A percentile compares a stretch with the other conserved stretches of the same genome.
Conservation (phyloP, 2,888 invertebrate species). For the Lagria hirta region DNA sequence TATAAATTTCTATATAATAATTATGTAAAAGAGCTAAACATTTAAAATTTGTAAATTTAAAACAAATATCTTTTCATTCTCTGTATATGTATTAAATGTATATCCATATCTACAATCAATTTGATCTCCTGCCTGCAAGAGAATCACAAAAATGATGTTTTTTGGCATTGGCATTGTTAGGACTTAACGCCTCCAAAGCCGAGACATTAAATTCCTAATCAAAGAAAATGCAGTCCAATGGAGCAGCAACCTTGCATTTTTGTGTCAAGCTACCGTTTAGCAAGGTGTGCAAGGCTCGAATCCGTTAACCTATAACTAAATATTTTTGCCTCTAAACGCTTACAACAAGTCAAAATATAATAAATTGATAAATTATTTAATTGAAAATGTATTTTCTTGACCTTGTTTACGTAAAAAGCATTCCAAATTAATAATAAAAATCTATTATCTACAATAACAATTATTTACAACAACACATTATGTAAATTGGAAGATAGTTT, state of each 20-base stretch:
- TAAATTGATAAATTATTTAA: constrained; percentile 26
- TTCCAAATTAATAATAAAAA: constrained; percentile 12
- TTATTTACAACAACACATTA: constrained; percentile 31
- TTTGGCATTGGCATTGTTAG: background rate
- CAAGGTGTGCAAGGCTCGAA: constrained; percentile 9
- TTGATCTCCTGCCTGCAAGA: constrained; percentile 38
- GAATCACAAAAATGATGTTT: constrained; percentile 25
- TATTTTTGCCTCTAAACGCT: constrained; percentile 33
- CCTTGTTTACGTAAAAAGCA: constrained; percentile 28
- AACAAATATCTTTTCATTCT: constrained; percentile 15
- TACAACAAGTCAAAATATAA: constrained; percentile 41
- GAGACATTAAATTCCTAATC: background rate
- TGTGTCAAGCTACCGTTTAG: constrained; percentile 10
- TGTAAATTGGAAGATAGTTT: constrained; percentile 6
- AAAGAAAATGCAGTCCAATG: constrained; percentile 4
- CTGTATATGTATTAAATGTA: no score
- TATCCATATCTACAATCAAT: constrained; percentile 21
- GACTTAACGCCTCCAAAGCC: constrained; percentile 1
- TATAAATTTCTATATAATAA: constrained; percentile 36
- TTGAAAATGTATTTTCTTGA: constrained; percentile 33
- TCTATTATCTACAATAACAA: constrained; percentile 29
- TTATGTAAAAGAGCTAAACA: constrained; percentile 40
- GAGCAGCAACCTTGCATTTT: constrained; percentile 3
- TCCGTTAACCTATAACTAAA: constrained; percentile 33
- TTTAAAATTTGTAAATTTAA: constrained; percentile 38